A percentile compares a stretch with the other conserved stretches of the same genome.
These are phyloP conservation scores for Venustaconcha ellipsiformis DNA, from an alignment of 1,140 invertebrate genomes.

Conservation along the genomic window DNA sequence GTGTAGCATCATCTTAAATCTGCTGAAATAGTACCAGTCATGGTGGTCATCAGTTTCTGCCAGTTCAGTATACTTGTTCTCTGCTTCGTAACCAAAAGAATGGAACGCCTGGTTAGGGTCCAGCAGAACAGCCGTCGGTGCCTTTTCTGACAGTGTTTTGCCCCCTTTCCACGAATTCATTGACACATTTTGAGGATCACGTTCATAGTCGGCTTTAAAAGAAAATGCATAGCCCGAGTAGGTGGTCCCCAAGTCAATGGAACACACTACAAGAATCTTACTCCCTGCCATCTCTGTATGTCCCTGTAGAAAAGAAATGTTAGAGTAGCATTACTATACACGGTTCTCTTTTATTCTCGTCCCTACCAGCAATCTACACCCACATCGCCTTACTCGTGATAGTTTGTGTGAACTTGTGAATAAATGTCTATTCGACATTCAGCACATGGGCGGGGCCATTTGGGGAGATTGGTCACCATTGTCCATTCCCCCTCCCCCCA, in stretches of 20 bases:
- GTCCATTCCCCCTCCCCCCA: too few relatives aligned
- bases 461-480: too few relatives aligned
- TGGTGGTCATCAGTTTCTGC: neutral
- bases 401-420: too few relatives aligned
- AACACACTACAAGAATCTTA: neutral
- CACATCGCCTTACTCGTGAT: too few relatives aligned
- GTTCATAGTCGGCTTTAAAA: neutral
- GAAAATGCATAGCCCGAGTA: conserved; percentile 4
- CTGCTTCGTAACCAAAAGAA: conserved; percentile 11
- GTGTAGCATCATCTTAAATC: conserved; percentile 13
- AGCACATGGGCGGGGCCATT: too few relatives aligned
- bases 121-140: conserved; percentile 5
- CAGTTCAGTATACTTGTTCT: conserved; percentile 4
- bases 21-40: conserved; percentile 2
- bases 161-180: neutral
- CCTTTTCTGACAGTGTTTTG: neutral
- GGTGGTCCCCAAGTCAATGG: conserved; percentile 12
- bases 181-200: neutral
- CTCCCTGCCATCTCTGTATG: too few relatives aligned
- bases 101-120: neutral
- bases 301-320: too few relatives aligned
- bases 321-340: too few relatives aligned
- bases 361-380: too few relatives aligned
- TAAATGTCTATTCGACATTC: too few relatives aligned
- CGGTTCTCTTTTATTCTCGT: too few relatives aligned